Base-by-base conservation (phyloP, 2,888 invertebrate genomes). In the Ochropacha duplaris region DNA sequence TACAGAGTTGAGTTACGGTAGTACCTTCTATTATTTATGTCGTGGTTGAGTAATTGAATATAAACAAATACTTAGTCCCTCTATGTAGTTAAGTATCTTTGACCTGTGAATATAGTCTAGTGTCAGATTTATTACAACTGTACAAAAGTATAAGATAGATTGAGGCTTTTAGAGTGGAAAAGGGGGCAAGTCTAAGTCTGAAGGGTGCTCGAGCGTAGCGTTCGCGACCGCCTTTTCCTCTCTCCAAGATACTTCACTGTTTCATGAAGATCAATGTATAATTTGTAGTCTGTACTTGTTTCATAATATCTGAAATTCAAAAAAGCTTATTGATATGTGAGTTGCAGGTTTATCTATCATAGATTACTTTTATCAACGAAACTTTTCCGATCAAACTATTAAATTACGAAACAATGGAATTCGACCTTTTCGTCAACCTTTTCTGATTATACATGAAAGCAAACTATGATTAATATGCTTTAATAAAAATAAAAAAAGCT, bases 171-270 rank as follows among this genome's bases (percentile, higher is more conserved):
- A 31, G 26, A 52, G 34, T 31, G 34, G 52, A 34, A 34, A 52
- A 31, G 24, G 50, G 24, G 50, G 52, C 52, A 16, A 31, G 52
- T 52, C n/a, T 31, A 31, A 31, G 52, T 4, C 24, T 14, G 50
- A 49, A 52, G 56, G 6, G 52, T 19, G 12, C 52, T 56, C 16
- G 49, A 56, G 50, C 19, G 31, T 31, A 26, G n/a, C 52, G 61
- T 58, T 62, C 36, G 54, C 51, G 62, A 58, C 58, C 59, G 62
- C 54, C 64, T 57, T 58, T 68, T 56, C 52, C 56, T 54, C 50
- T 57, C 57, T 57, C 49, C 31, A n/a, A 16, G 54, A 26, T 57
- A 57, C 34, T 50, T 54, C 52, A 52, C 50, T 8, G 26, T 16
- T 24, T 16, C 50, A 24, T 16, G 50, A 16, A 24, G 16, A 14